phyloP scores from a whole-genome alignment of 2,888 invertebrate species.

The Labia minor region DNA sequence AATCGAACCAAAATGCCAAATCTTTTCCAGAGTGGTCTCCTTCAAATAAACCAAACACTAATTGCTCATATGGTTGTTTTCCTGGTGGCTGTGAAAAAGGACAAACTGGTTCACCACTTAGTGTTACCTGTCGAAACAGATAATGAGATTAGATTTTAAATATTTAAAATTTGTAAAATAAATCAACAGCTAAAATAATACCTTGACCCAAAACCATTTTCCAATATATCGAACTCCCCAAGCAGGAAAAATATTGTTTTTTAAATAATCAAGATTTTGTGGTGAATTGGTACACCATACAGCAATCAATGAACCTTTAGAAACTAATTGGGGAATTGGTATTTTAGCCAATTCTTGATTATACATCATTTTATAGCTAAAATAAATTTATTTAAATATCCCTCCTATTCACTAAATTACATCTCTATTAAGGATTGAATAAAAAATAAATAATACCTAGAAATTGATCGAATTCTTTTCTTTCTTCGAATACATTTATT shows the following conservation, averaged over 20 bases:
- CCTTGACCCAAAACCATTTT: constrained; percentile 84
- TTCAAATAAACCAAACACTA: constrained; percentile 49
- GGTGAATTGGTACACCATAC: constrained; percentile 89
- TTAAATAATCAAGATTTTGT: constrained; percentile 55
- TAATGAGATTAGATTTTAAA: not conserved
- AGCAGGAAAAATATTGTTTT: constrained; percentile 58
- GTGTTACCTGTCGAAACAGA: constrained; percentile 47
- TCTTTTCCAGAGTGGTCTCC: constrained; percentile 31
- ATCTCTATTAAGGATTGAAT: too few species aligned
- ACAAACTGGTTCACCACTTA: constrained; percentile 54
- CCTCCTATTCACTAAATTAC: too few species aligned
- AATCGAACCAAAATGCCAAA: constrained; percentile 30
- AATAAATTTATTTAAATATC: constrained; percentile 27
- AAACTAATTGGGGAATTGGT: constrained; percentile 53
- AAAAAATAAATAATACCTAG: constrained; percentile 41
- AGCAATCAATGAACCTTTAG: constrained; percentile 55
- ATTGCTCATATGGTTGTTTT: constrained; percentile 82
- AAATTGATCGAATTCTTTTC: constrained; percentile 47
- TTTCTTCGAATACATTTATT: constrained; percentile 85
- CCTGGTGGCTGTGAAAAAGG: constrained; percentile 51
- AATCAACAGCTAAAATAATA: constrained; percentile 32
- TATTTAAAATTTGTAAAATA: constrained; percentile 22
- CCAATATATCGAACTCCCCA: constrained; percentile 65
- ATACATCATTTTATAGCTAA: constrained; percentile 68
- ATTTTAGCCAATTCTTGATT: constrained; percentile 61